These are phyloP conservation scores for Philaenus spumarius DNA, from an alignment of 1,140 invertebrate species.

Conservation along the genomic window DNA sequence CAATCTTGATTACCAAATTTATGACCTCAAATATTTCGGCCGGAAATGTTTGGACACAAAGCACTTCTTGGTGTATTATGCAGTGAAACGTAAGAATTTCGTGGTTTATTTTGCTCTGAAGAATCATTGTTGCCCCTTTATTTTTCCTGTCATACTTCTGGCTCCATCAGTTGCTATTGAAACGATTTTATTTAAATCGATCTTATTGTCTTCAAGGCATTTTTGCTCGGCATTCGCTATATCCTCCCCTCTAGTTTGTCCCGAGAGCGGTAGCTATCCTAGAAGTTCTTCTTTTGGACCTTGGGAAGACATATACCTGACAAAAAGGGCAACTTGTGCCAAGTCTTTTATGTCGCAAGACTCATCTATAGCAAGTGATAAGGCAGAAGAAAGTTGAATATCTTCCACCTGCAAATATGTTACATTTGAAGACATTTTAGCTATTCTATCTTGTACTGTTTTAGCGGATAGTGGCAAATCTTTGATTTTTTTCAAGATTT, in stretches of 20 bases:
- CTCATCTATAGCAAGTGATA: conserved; percentile 33
- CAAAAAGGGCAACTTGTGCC: conserved; percentile 33
- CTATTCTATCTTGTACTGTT: conserved; percentile 33
- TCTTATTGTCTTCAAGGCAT: conserved; percentile 29
- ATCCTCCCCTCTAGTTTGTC: conserved; percentile 32
- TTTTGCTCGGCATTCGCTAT: conserved; percentile 32
- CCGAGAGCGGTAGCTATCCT: conserved; percentile 29
- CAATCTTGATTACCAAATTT: conserved; percentile 30
- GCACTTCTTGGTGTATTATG: conserved; percentile 33
- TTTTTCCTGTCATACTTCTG: conserved; percentile 30
- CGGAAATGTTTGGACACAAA: conserved; percentile 34
- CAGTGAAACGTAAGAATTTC: conserved; percentile 32
- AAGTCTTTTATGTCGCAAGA: conserved; percentile 33
- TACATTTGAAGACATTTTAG: conserved; percentile 35
- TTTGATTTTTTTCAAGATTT: conserved; percentile 32
- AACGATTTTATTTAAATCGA: conserved; percentile 33
- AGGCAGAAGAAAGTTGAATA: conserved; percentile 28
- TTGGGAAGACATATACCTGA: conserved; percentile 27
- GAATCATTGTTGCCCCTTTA: conserved; percentile 25
- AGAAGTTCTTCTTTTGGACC: conserved; percentile 30
- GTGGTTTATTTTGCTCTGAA: conserved; percentile 32
- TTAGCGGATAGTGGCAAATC: conserved; percentile 31
- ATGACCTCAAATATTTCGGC: conserved; percentile 30
- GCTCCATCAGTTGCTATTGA: conserved; percentile 30
- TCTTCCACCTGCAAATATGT: conserved; percentile 30